phyloP scores from a whole-genome alignment of 2,797 vertebrate genomes.

The Silurus lanzhouensis region DNA sequence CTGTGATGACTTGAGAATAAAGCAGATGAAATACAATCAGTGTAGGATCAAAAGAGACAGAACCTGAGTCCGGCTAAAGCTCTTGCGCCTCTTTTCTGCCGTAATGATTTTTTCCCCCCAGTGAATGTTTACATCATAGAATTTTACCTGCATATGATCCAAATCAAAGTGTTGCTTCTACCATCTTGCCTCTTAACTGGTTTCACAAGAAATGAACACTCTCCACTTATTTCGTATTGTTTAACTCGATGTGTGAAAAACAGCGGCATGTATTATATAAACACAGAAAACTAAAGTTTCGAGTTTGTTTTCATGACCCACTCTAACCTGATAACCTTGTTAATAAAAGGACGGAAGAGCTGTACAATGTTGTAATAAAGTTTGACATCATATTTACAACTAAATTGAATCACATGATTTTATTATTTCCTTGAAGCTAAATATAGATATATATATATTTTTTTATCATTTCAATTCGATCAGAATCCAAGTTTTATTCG shows the following conservation, averaged over 20 bases:
- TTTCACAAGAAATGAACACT: constrained; percentile 2
- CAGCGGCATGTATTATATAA: background rate
- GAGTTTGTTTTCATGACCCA: background rate
- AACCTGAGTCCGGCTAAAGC: background rate
- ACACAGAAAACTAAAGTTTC: constrained; percentile 40
- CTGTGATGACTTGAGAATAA: constrained; percentile 23
- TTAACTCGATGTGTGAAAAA: background rate
- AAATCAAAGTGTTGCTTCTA: constrained; percentile 63
- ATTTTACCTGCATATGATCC: constrained; percentile 47
- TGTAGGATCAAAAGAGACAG: background rate
- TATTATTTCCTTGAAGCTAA: background rate
- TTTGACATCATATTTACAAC: background rate
- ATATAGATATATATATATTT: background rate
- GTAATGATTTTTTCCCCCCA: background rate
- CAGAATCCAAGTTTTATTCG: no score
- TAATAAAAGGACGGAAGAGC: constrained; percentile 59
- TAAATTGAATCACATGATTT: background rate
- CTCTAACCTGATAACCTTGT: constrained; percentile 43
- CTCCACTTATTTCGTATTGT: constrained; percentile 21
- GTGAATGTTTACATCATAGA: constrained; percentile 28
- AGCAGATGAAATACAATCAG: background rate
- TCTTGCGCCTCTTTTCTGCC: no score
- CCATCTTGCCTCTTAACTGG: constrained; percentile 40
- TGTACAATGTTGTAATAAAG: background rate
- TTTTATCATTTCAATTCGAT: no score